phyloP scores from a whole-genome alignment of 2,888 invertebrate genomes.

The Dioctria rufipes region DNA sequence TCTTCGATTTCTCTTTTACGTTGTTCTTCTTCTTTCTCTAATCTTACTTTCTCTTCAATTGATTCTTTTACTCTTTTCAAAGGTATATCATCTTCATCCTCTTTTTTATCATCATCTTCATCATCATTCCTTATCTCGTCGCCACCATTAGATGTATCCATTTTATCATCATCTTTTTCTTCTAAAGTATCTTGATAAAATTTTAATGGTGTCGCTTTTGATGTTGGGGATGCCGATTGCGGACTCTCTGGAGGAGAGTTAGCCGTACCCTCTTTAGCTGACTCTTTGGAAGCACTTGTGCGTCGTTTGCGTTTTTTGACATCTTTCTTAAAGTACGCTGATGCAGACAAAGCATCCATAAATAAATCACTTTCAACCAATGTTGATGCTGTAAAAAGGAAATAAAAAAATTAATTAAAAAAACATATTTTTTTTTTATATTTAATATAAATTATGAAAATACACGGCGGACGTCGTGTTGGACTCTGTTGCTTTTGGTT shows the following conservation, averaged over 20 bases:
- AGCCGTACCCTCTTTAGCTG: slow-evolving; percentile 73
- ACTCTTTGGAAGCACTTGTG: slow-evolving; percentile 74
- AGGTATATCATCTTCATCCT: slow-evolving; percentile 69
- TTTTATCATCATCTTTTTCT: slow-evolving; percentile 67
- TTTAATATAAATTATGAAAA: background rate
- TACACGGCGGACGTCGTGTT: background rate
- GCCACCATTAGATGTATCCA: slow-evolving; percentile 4
- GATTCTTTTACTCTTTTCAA: slow-evolving; percentile 70
- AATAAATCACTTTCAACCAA: slow-evolving; percentile 94
- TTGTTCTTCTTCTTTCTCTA: slow-evolving; percentile 64
- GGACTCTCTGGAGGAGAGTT: slow-evolving; percentile 75
- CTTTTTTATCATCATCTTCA: slow-evolving; percentile 72
- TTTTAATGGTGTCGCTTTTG: slow-evolving; percentile 76
- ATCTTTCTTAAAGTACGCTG: slow-evolving; percentile 81
- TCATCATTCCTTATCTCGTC: slow-evolving; percentile 69
- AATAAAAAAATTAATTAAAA: slow-evolving; percentile 57
- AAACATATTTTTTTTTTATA: background rate
- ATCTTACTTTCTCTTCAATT: slow-evolving; percentile 68
- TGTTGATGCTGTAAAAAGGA: slow-evolving; percentile 77
- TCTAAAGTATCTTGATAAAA: slow-evolving; percentile 95
- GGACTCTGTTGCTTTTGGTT: slow-evolving; percentile 39
- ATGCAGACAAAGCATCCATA: slow-evolving; percentile 90
- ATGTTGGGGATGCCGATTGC: slow-evolving; percentile 60
- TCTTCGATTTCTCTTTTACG: slow-evolving; percentile 64
- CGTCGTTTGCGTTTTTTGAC: slow-evolving; percentile 85